phyloP scores from a whole-genome alignment of 2,113 vertebrate genomes.

The zebrafish (Danio rerio) region GRCz12tu NC_133193.1:49161001-49161500 shows the following conservation, averaged over 20 bases:
- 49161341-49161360: background rate
- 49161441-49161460: background rate
- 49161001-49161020: no score
- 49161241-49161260: background rate
- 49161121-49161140: slow-evolving; percentile 90
- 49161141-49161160: slow-evolving; percentile 87
- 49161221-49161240: background rate
- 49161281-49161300: background rate
- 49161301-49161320: background rate
- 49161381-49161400: no score
- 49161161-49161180: slow-evolving; percentile 82
- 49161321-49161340: background rate
- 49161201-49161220: slow-evolving; percentile 76
- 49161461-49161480: background rate
- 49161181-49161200: slow-evolving; percentile 81
- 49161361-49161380: no score
- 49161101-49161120: slow-evolving; percentile 76
- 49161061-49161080: slow-evolving; percentile 85
- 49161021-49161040: no score
- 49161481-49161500: background rate
- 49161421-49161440: background rate
- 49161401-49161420: background rate
- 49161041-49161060: slow-evolving; percentile 46
- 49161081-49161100: slow-evolving; percentile 76
- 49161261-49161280: background rate